phyloP scores from a whole-genome alignment of 2,797 vertebrate species.

The Caiman crocodilus region DNA sequence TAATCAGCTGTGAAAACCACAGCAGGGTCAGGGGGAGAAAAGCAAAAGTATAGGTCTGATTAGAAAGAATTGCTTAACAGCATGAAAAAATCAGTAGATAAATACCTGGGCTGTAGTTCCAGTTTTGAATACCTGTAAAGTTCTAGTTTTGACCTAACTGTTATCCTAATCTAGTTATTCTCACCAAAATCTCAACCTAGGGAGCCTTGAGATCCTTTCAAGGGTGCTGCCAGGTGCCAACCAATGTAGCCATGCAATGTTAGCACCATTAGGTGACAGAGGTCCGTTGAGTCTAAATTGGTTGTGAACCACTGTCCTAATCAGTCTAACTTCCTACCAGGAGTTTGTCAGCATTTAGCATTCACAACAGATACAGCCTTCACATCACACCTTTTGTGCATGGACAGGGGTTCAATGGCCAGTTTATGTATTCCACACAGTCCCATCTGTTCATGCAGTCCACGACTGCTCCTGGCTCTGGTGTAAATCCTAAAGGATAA shows the following conservation, averaged over 20 bases:
- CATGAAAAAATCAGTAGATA: background rate
- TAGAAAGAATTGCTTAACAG: background rate
- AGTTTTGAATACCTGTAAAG: background rate
- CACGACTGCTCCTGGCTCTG: background rate
- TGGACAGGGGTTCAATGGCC: fast-evolving
- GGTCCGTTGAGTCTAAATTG: too few species aligned
- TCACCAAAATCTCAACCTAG: too few species aligned
- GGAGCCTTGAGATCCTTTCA: too few species aligned
- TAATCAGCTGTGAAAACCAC: background rate
- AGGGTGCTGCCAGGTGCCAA: too few species aligned
- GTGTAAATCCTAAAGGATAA: background rate
- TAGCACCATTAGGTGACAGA: too few species aligned
- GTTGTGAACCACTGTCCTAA: background rate
- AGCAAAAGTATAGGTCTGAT: background rate
- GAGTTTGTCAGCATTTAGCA: background rate
- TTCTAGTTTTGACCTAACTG: background rate
- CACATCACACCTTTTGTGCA: background rate
- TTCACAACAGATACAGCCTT: fast-evolving
- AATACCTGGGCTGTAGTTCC: background rate
- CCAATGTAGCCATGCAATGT: too few species aligned
- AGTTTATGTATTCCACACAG: background rate
- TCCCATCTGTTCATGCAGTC: background rate
- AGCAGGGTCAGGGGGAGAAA: background rate
- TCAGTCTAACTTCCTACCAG: background rate
- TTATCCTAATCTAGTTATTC: background rate